A percentile compares a stretch with the other conserved stretches of the same genome.
Conservation (phyloP, 1,140 invertebrate genomes). For the Bacillus rossius region DNA sequence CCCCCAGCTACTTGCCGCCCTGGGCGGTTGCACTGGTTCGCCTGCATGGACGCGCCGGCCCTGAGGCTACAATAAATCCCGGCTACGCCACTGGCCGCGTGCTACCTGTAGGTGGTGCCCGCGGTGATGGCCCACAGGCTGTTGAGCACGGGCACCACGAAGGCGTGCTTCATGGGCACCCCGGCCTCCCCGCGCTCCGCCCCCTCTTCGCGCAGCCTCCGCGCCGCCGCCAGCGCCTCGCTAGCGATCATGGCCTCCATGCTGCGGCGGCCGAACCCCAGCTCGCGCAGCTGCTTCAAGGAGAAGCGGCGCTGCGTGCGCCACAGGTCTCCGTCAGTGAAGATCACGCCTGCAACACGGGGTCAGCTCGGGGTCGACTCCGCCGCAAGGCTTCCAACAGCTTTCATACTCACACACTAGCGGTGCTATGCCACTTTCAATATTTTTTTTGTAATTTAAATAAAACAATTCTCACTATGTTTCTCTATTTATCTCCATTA, state of each 20-base stretch:
- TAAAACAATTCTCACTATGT: too few species aligned
- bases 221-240: slow-evolving; percentile 47
- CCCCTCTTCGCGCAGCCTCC: slow-evolving; percentile 24
- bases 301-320: slow-evolving; percentile 36
- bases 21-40: too few species aligned
- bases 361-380: background rate
- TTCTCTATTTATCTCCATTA: too few species aligned
- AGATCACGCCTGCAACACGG: slow-evolving; percentile 24
- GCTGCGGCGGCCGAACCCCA: slow-evolving; percentile 48
- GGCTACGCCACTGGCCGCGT: too few species aligned
- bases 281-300: slow-evolving; percentile 45
- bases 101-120: slow-evolving; percentile 46
- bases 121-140: slow-evolving; percentile 66
- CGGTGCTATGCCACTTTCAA: too few species aligned
- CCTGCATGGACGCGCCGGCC: too few species aligned
- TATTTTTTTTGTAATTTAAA: too few species aligned
- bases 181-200: slow-evolving; percentile 16
- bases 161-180: slow-evolving; percentile 32
- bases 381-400: background rate
- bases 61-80: too few species aligned
- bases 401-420: too few species aligned
- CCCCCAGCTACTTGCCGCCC: too few species aligned
- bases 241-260: slow-evolving; percentile 47
- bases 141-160: slow-evolving; percentile 60
- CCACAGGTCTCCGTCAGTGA: slow-evolving; percentile 40